phyloP scores from a whole-genome alignment of 2,797 vertebrate genomes.

The Chiropotes sagulatus region DNA sequence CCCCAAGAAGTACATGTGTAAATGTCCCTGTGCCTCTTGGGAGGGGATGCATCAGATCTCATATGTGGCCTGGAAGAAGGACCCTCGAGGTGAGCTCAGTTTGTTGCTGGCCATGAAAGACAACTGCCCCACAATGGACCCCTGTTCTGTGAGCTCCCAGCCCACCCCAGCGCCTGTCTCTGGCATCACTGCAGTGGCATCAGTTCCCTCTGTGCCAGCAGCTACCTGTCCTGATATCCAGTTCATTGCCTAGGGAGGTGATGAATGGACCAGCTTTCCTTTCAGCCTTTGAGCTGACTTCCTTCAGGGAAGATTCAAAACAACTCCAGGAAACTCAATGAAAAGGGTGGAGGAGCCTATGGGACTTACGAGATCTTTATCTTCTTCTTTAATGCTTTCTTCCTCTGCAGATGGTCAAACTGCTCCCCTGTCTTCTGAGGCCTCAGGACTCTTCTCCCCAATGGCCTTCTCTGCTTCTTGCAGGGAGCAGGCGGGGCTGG shows the following conservation, averaged over 20 bases:
- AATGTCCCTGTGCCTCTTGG: background rate
- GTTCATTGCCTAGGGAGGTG: slow-evolving; percentile 49
- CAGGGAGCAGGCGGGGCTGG: background rate
- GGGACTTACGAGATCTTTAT: background rate
- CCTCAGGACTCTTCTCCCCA: background rate
- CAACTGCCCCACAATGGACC: slow-evolving; percentile 44
- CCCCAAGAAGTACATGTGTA: background rate
- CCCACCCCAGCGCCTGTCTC: slow-evolving; percentile 52
- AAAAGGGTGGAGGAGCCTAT: background rate
- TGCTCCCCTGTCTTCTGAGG: background rate
- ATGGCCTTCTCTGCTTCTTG: background rate
- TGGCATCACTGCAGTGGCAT: slow-evolving; percentile 24
- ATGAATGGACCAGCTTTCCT: background rate
- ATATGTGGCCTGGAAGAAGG: background rate
- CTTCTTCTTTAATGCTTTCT: slow-evolving; percentile 52
- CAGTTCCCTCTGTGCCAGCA: slow-evolving; percentile 59
- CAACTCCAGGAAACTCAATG: slow-evolving; percentile 50
- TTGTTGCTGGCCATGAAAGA: slow-evolving; percentile 53
- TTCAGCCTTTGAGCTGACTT: slow-evolving; percentile 44
- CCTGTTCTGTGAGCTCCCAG: slow-evolving; percentile 54
- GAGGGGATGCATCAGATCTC: background rate
- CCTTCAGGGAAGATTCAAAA: slow-evolving; percentile 39
- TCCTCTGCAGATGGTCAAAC: slow-evolving; percentile 7
- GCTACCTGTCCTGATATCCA: slow-evolving; percentile 62
- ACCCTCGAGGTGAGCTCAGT: background rate